A percentile compares a stretch with the other conserved stretches of the same genome.
phyloP scores from a whole-genome alignment of 2,888 invertebrate genomes.

The Meganola albula region DNA sequence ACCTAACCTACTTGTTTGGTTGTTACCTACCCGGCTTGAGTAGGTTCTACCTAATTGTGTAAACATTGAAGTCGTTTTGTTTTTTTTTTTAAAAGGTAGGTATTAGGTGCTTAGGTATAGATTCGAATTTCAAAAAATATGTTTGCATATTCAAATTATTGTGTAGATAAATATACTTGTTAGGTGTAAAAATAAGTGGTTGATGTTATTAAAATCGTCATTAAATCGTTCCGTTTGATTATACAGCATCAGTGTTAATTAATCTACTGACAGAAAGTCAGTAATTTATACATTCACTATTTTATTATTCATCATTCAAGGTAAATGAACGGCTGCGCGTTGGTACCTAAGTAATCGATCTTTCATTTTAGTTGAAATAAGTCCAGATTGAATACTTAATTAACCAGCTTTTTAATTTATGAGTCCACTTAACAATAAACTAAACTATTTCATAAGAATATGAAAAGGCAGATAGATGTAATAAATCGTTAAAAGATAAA shows the following conservation, averaged over 20 bases:
- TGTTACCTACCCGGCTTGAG: too few relatives aligned
- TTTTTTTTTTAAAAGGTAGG: too few relatives aligned
- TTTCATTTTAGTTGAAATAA: constrained; percentile 58
- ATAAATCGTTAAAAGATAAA: constrained; percentile 65
- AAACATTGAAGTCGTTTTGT: too few relatives aligned
- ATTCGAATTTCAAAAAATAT: constrained; percentile 7
- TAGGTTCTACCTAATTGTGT: too few relatives aligned
- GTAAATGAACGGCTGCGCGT: constrained; percentile 63
- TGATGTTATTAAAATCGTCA: constrained; percentile 39
- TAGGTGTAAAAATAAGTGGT: too few relatives aligned
- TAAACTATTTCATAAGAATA: constrained; percentile 62
- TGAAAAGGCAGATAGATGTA: constrained; percentile 60
- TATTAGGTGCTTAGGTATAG: too few relatives aligned
- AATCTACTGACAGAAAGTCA: constrained; percentile 60
- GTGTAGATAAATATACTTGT: too few relatives aligned
- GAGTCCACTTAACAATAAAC: constrained; percentile 51
- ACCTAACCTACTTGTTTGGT: too few relatives aligned
- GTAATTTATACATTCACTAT: constrained; percentile 53
- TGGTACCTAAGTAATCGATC: too few relatives aligned
- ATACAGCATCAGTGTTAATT: constrained; percentile 49
- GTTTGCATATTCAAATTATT: too few relatives aligned
- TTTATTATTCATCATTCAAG: constrained; percentile 70
- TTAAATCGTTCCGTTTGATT: constrained; percentile 48
- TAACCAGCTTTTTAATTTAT: constrained; percentile 58
- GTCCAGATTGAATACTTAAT: constrained; percentile 53